Evolutionary conservation across 2,797 vertebrate species (phyloP).

Genomic region (Neomorphus geoffroyi): DNA sequence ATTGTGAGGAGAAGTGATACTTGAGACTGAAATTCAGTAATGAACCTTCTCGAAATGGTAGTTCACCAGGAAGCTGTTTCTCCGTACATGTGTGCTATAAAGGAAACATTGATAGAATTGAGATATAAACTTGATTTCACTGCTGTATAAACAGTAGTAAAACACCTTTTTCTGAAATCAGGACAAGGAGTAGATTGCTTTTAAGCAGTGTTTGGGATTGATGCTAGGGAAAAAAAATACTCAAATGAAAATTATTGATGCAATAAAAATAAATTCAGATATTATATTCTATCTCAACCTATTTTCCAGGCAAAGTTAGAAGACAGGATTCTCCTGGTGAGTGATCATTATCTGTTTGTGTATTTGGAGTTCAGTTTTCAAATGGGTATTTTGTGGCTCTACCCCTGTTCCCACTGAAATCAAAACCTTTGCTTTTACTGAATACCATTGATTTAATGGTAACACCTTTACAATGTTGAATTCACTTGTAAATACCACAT

Average conservation of each 20-base stretch:
- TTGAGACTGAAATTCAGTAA: constrained; percentile 57
- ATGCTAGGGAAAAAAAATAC: constrained; percentile 8
- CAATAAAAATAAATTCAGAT: not conserved
- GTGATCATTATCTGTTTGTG: not conserved
- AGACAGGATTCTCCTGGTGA: not conserved
- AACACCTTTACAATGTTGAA: not conserved
- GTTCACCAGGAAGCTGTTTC: constrained; percentile 24
- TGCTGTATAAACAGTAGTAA: constrained; percentile 34
- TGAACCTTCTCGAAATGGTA: constrained; percentile 22
- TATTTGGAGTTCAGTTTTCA: not conserved
- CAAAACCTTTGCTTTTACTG: not conserved
- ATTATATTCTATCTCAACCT: not conserved
- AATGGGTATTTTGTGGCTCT: not conserved
- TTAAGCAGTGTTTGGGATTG: constrained; percentile 19
- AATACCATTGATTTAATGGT: not conserved
- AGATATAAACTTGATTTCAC: constrained; percentile 30
- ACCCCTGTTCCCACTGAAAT: not conserved
- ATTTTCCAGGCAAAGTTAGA: not conserved
- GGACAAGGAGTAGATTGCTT: constrained; percentile 17
- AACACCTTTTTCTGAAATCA: constrained; percentile 46
- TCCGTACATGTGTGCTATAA: constrained; percentile 3
- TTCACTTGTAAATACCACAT: not conserved
- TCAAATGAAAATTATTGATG: constrained; percentile 25
- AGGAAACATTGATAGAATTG: constrained; percentile 34
- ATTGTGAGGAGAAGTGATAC: constrained; percentile 52